phyloP scores from a whole-genome alignment of 2,113 vertebrate species.

The Gopherus evgoodei region DNA sequence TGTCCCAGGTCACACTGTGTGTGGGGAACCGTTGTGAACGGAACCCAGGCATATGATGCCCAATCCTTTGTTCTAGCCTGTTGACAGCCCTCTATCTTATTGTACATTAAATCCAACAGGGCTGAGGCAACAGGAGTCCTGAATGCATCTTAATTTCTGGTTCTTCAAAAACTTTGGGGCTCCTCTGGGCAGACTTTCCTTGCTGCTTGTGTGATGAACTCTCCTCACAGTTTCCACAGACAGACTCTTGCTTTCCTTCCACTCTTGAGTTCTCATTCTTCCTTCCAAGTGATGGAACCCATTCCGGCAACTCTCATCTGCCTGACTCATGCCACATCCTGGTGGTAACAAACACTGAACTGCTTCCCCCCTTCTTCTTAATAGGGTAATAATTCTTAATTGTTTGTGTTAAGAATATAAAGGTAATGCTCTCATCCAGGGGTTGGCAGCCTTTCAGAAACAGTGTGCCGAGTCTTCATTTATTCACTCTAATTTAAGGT shows the following conservation, averaged over 20 bases:
- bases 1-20: not conserved
- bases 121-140: not conserved
- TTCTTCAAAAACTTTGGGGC: not conserved
- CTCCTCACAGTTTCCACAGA: not conserved
- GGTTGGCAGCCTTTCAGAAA: too few species aligned
- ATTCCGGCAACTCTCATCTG: not conserved
- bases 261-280: not conserved
- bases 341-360: not conserved
- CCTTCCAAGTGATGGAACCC: not conserved
- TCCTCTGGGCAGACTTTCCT: not conserved
- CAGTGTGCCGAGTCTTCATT: too few species aligned
- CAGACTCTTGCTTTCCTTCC: not conserved
- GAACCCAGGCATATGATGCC: not conserved
- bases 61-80: not conserved
- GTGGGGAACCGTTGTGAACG: not conserved
- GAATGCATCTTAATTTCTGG: not conserved
- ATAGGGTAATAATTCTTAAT: not conserved
- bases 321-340: not conserved
- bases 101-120: not conserved
- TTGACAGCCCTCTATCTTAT: not conserved
- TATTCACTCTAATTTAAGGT: too few species aligned
- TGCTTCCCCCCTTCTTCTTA: not conserved
- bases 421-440: not conserved
- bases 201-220: not conserved
- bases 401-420: not conserved